Base-by-base conservation (phyloP, 2,797 vertebrate species). In the Acipenser transmontanus region DNA sequence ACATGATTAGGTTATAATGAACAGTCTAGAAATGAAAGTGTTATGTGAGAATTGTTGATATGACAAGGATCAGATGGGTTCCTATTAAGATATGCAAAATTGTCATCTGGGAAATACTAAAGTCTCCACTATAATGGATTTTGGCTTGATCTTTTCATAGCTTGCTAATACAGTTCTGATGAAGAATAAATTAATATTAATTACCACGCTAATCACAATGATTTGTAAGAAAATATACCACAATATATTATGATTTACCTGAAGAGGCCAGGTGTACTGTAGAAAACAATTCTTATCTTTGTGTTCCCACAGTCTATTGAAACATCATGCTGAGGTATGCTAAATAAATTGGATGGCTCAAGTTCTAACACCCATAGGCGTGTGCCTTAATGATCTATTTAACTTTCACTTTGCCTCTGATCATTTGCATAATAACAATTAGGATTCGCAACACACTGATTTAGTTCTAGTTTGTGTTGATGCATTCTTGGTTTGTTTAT, bases 121-220 rank as follows among this genome's bases (percentile, higher is more conserved):
- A 13, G 50, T 57, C 48, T 49, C 1, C 67, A 49, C 57, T 63
- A 52, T 2, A 49, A 69, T 50, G 73, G 51, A 56, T 0, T 63
- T 12, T 63, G 63, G 1, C 7, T 80, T 78, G 57, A 78, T 74
- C 60, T 72, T 77, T 72, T 64, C 34, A 73, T 48, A 62, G 74
- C 47, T 68, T 65, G 49, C 61, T 75, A 71, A 77, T 73, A 81
- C 76, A 63, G 4, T 20, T 62, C 62, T 73, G 63, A 77, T n/a
- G 13, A 64, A 64, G 72, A 20, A 73, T 69, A 75, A 2, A 48
- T 59, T 68, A 59, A 61, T 72, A 6, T 71, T 81, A 77, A 82
- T 82, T 78, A 77, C 70, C 68, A 77, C 69, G 59, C 81, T 56
- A 74, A 61, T 1, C 20, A 73, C 67, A 34, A 34, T 34, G 34